Conservation (phyloP, 2,797 vertebrate species). For the Hirundo rustica region DNA sequence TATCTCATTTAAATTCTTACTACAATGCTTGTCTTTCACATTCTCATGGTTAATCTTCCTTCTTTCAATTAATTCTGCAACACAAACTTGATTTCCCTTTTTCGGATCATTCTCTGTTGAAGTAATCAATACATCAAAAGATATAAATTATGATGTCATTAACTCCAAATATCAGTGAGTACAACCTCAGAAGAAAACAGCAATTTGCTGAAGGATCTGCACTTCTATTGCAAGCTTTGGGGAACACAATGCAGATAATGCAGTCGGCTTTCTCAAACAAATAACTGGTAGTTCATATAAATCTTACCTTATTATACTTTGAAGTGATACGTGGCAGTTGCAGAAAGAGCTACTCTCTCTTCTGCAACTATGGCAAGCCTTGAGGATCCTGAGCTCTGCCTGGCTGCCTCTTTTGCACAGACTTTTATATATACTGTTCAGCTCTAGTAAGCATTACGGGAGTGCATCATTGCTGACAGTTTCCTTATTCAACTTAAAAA, state of each 20-base stretch:
- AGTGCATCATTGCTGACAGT: slow-evolving; percentile 76
- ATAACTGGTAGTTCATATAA: background rate
- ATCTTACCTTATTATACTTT: slow-evolving; percentile 72
- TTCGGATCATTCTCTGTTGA: background rate
- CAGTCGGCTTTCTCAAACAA: background rate
- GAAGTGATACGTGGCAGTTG: slow-evolving; percentile 21
- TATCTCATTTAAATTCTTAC: slow-evolving; percentile 34
- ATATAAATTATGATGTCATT: slow-evolving; percentile 25
- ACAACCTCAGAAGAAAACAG: slow-evolving; percentile 3
- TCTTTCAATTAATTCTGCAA: slow-evolving; percentile 9
- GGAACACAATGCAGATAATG: background rate
- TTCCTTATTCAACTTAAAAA: slow-evolving; percentile 67
- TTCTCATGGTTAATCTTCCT: background rate
- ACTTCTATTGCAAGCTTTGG: background rate
- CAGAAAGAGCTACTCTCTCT: slow-evolving; percentile 28
- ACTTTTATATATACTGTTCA: slow-evolving; percentile 77
- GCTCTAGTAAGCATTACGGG: slow-evolving; percentile 72
- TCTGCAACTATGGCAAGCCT: slow-evolving; percentile 55
- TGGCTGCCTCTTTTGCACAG: slow-evolving; percentile 56
- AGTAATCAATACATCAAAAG: background rate
- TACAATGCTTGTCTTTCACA: background rate
- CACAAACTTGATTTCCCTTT: background rate
- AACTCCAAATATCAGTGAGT: background rate
- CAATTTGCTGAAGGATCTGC: background rate
- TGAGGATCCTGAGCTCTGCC: slow-evolving; percentile 70